These are phyloP conservation scores for Acanthochromis polyacanthus DNA, from an alignment of 2,113 vertebrate genomes.

Conservation along the genomic window DNA sequence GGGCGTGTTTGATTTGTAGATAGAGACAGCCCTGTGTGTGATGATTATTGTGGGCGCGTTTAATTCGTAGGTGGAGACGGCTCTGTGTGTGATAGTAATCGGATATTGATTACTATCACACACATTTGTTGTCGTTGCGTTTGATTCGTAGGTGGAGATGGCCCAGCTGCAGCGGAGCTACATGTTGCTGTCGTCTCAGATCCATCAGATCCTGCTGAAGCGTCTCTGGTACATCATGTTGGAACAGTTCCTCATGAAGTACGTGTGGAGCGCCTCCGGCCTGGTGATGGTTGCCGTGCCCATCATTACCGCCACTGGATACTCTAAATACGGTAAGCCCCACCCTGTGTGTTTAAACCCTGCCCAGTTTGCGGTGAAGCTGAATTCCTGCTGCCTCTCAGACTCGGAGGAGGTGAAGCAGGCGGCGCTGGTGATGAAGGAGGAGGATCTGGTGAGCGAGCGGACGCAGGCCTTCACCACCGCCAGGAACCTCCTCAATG, in stretches of 20 bases:
- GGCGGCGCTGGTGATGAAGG: conserved; percentile 86
- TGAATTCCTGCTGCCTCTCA: conserved; percentile 59
- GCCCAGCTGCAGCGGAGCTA: conserved; percentile 88
- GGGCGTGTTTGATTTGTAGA: no score
- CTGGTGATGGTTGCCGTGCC: conserved; percentile 93
- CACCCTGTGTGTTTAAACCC: no score
- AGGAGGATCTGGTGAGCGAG: conserved; percentile 90
- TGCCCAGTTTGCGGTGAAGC: no score
- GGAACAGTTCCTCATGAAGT: conserved; percentile 96
- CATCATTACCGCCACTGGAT: conserved; percentile 91
- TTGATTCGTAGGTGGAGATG: conserved; percentile 84
- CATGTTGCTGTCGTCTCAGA: conserved; percentile 87
- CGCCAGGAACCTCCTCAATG: conserved; percentile 89
- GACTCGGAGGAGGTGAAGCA: conserved; percentile 88
- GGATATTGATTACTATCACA: no score
- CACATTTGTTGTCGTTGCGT: no score
- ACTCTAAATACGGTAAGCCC: conserved; percentile 80
- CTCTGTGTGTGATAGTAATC: no score
- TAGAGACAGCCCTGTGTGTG: no score
- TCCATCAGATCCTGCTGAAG: conserved; percentile 89
- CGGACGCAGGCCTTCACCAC: conserved; percentile 92
- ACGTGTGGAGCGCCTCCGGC: conserved; percentile 91
- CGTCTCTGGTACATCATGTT: conserved; percentile 94
- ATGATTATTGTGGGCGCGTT: no score
- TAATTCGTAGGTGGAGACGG: no score